Percentiles rank a stretch among this genome's conserved stretches.
Evolutionary conservation across 2,113 vertebrate genomes (phyloP).

Genomic region (Tringa solitaria): DNA sequence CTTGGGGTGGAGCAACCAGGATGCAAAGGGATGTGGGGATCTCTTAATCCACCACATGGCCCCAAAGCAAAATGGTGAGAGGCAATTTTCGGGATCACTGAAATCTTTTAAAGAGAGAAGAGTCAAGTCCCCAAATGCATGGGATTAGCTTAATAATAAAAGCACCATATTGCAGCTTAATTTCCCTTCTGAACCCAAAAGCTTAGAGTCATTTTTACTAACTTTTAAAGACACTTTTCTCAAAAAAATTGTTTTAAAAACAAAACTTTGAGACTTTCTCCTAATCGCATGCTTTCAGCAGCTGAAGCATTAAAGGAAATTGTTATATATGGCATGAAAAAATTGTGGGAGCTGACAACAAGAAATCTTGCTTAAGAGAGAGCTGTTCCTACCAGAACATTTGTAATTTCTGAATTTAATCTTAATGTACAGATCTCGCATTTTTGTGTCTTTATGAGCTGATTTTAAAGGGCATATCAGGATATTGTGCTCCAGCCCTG

Average conservation of each 20-base stretch:
- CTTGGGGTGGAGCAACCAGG: not conserved
- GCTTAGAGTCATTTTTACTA: not conserved
- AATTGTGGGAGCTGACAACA: not conserved
- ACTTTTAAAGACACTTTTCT: not conserved
- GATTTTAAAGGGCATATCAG: slow-evolving; percentile 41
- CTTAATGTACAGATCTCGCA: not conserved
- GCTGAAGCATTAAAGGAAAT: not conserved
- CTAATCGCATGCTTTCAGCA: not conserved
- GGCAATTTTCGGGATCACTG: not conserved
- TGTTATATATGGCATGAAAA: not conserved
- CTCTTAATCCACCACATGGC: not conserved
- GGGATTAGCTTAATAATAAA: not conserved
- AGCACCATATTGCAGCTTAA: not conserved
- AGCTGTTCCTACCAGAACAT: not conserved
- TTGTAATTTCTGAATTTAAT: not conserved
- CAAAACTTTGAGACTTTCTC: not conserved
- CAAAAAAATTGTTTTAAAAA: not conserved
- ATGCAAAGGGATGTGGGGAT: not conserved
- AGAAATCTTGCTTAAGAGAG: not conserved
- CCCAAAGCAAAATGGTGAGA: not conserved
- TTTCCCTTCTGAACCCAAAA: not conserved
- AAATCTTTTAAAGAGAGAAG: not conserved
- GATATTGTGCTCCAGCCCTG: slow-evolving; percentile 46
- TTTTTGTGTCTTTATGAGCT: not conserved
- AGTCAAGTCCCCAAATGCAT: not conserved